Percentiles rank a stretch among this genome's conserved stretches.
Conservation (phyloP, 2,888 invertebrate species). For the Tanypteryx hageni region DNA sequence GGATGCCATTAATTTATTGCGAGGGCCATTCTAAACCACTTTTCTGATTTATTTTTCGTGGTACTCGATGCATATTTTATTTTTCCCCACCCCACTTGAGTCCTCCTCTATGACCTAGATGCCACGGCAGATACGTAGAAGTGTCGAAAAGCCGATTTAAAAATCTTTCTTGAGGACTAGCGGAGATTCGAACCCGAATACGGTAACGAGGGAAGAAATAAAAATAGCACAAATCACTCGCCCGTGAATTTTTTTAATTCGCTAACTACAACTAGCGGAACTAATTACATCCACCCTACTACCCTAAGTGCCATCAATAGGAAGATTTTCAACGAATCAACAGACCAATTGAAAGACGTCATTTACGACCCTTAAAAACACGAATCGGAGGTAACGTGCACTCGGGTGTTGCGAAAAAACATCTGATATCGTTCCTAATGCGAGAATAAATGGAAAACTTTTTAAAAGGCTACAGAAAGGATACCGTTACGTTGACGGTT, state of each 20-base stretch:
- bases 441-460: constrained; percentile 14
- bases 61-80: constrained; percentile 10
- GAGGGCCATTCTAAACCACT: neutral
- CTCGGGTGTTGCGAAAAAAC: constrained; percentile 8
- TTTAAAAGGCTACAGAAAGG: neutral
- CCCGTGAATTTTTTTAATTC: neutral
- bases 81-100: neutral
- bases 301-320: neutral
- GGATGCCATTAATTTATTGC: constrained; percentile 23
- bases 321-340: neutral
- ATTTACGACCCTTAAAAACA: neutral
- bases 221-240: neutral
- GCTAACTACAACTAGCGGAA: neutral
- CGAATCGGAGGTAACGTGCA: neutral
- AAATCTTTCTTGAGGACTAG: neutral
- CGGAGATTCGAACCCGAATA: neutral
- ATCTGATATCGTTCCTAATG: neutral
- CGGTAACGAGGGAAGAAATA: neutral
- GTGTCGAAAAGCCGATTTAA: neutral
- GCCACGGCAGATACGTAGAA: neutral
- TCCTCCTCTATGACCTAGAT: constrained; percentile 25
- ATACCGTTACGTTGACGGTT: constrained; percentile 2
- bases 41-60: constrained; percentile 28
- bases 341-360: neutral
- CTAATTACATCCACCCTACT: neutral